These are phyloP conservation scores for Chloroclysta siterata DNA, from an alignment of 2,888 invertebrate genomes.

Conservation along the genomic window DNA sequence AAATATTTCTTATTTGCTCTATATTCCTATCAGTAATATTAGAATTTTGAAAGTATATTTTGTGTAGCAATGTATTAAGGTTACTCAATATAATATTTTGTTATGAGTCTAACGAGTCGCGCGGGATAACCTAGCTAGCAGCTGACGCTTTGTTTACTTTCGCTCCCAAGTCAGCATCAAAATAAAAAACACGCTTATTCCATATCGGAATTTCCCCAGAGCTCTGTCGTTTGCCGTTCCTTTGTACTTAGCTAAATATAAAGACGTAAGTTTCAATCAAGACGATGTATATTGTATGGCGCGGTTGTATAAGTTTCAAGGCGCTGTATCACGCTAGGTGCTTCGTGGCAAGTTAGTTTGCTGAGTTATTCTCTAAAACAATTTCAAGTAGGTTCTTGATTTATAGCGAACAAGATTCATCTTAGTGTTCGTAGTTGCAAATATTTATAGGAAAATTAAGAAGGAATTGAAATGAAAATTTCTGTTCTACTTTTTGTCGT, in stretches of 20 bases:
- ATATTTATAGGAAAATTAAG: no score
- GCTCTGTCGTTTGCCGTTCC: slow-evolving; percentile 20
- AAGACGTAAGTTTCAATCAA: slow-evolving; percentile 31
- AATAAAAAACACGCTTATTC: slow-evolving; percentile 30
- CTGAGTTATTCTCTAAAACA: not conserved
- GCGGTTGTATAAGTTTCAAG: slow-evolving; percentile 31
- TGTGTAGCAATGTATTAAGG: not conserved
- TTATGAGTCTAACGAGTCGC: slow-evolving; percentile 11
- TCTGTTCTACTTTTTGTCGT: no score
- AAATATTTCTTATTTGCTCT: no score
- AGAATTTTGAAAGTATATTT: not conserved
- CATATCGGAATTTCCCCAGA: slow-evolving; percentile 39
- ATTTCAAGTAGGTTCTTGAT: not conserved
- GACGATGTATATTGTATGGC: slow-evolving; percentile 15
- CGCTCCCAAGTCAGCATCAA: slow-evolving; percentile 8
- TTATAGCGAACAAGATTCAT: not conserved
- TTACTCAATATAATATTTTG: slow-evolving; percentile 1
- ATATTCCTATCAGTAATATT: no score
- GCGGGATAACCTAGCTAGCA: slow-evolving; percentile 1
- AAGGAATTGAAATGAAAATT: no score
- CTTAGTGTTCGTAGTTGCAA: no score
- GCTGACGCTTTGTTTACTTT: slow-evolving; percentile 11
- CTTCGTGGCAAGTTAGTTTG: slow-evolving; percentile 5
- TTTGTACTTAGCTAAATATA: slow-evolving; percentile 20
- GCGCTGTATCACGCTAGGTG: slow-evolving; percentile 18